Evolutionary conservation across 1,140 invertebrate genomes (phyloP), one percentile per base, ranked within the genome.

Genomic region (Platyscapa corneri): DNA sequence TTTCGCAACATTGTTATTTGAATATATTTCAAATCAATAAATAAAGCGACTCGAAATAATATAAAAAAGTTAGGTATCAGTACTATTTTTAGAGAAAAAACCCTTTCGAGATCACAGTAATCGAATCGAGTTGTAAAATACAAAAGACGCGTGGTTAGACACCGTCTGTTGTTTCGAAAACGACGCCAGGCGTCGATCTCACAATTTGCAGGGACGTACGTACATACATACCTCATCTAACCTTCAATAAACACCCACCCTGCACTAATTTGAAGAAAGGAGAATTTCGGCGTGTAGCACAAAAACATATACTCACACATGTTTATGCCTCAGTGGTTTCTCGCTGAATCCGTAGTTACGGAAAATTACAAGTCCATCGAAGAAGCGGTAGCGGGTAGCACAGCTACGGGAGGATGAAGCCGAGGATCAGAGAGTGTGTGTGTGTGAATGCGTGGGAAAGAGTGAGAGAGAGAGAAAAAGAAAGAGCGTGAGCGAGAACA

Each of bases 151-250:
- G 82, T 77, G 56, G 56, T 77, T 20, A 6, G 20, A 46, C n/a
- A 32, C 65, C 20, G 30, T 49, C 60, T 83, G 74, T 83, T 83
- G 74, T 77, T 83, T 83, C 37, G 82, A 87, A 88, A 88, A 64
- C 86, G 88, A 88, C 88, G 87, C 88, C 82, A 86, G 87, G 86
- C 88, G 86, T 85, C 86, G 53, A 34, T 77, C 18, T 23, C 20
- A 81, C 27, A 82, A 32, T 8, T 64, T 30, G 30, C 3, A 67
- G 32, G 53, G 16, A 32, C n/a, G 27, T 64, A 64, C 23, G 23
- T 34, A 34, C 32, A 23, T 53, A 27, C 46, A 30, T 16, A 64
- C 37, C 49, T 65, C 74, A 16, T 67, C 23, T 83, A 83, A 83
- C 82, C 82, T 83, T 77, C 46, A 77, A 76, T 60, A 16, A 23